Base-by-base conservation (phyloP, 2,888 invertebrate genomes). In the Synergus japonicus region DNA sequence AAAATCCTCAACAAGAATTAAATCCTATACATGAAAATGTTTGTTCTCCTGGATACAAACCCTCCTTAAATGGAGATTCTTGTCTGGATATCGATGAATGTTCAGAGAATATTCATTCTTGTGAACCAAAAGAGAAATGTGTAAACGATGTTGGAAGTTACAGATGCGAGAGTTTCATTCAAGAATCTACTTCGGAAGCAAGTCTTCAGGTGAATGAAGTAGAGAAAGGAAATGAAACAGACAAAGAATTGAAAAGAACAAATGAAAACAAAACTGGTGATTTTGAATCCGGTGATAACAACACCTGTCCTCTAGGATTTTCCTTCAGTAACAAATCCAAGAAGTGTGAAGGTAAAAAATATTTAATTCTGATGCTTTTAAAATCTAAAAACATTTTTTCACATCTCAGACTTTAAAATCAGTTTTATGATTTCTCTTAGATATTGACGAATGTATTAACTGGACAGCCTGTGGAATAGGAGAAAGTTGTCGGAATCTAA, bases 401-500 rank as follows among this genome's bases (percentile, higher is more conserved):
- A 15, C 29, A 41, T 54, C 13, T 58, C 43, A 37, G 37, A 44
- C 29, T 58, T 58, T 44, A 15, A 18, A 37, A 41, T 73, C 41
- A 73, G 18, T 69, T 76, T 79, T 44, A n/a, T 58, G 15, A 76
- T 29, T n/a, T 76, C 78, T 76, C 76, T 5, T 86, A 96, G 96
- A 97, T 89, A 95, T 96, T 79, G 95, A 97, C 87, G 96, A 97
- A 87, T 97, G 96, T 84, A 10, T 18, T 82, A 82, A 94, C 94
- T 83, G 94, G 93, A 0, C 88, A 93, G 92, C 93, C 4, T 94
- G 95, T 79, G 92, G 93, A 0, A 93, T 93, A 0, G 95, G 96
- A 82, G 95, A 96, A 85, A 95, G 97, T 76, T 99, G 99, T 90
- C 95, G 98, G 86, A 99, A 99, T 92, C 97, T 96, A 0, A 94